Evolutionary conservation across 2,113 vertebrate species (phyloP).

Genomic region (Cavia porcellus): DNA sequence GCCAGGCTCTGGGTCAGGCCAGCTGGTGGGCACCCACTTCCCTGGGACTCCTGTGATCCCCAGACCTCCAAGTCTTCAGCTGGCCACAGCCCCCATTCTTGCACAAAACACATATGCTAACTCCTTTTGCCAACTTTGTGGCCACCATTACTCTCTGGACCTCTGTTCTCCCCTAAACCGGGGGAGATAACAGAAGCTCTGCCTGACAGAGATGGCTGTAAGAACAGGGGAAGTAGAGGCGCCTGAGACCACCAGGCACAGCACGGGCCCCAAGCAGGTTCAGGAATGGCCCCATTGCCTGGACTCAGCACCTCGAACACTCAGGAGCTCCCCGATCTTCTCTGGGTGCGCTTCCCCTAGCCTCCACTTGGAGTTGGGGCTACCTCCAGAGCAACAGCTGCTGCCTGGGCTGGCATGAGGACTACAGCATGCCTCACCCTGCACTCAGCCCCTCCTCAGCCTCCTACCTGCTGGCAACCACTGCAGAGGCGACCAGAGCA

Average conservation of each 20-base stretch:
- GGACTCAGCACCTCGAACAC: fast-evolving
- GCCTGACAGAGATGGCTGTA: fast-evolving
- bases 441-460: not conserved
- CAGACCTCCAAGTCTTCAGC: not conserved
- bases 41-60: not conserved
- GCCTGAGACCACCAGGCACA: fast-evolving
- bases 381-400: not conserved
- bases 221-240: fast-evolving
- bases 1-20: not conserved
- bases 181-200: not conserved
- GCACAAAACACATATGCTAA: not conserved
- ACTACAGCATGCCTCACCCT: not conserved
- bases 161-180: not conserved
- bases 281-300: fast-evolving
- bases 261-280: not conserved
- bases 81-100: not conserved
- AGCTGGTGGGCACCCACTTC: not conserved
- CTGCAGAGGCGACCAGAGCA: not conserved
- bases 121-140: no score
- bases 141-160: not conserved
- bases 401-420: fast-evolving
- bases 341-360: not conserved
- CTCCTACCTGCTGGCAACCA: not conserved
- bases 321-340: not conserved
- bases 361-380: not conserved